Base-by-base conservation (phyloP, 2,888 invertebrate genomes). In the Nomada goodeniana region DNA sequence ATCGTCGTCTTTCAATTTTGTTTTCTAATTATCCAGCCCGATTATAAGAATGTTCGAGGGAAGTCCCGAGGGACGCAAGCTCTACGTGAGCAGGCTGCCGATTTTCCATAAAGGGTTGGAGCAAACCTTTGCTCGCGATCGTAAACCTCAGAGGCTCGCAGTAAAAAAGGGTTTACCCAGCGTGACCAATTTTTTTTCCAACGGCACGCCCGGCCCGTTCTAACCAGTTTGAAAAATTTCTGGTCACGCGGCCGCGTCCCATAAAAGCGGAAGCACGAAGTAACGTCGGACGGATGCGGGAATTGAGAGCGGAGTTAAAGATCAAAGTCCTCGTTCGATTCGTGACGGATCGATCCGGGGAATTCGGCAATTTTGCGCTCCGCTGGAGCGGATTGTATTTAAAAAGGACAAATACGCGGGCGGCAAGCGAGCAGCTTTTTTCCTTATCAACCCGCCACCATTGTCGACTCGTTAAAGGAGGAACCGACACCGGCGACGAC, bases 341-440 rank as follows among this genome's bases (percentile, higher is more conserved):
- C 80, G 59, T 36, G 64, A 70, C 60, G 57, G 75, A 73, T 86
- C 86, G 84, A 84, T 76, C 79, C 18, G 57, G 42, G 73, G 80
- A 74, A 83, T 86, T 85, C 71, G 83, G 71, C 79, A 78, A 86
- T 86, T 85, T 86, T 78, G 59, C 72, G 86, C 84, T 82, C 76
- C 82, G 68, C 7, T 72, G 77, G 73, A 82, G 86, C 85, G 82
- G 63, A 83, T 61, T 77, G 65, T 71, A 83, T 74, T 83, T 77
- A 50, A 64, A 74, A 67, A 61, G 53, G 29, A 42, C 26, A 75
- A 44, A 10, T 18, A n/a, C 2, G n/a, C n/a, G 20, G 11, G 23
- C 10, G 15, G 20, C 23, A 9, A 23, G 23, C 42, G 60, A n/a
- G 42, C 26, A 11, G 44, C 13, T 13, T 57, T 60, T 67, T 55